Evolutionary conservation across 2,888 invertebrate species (phyloP).

Genomic region (Campoletis raptor): DNA sequence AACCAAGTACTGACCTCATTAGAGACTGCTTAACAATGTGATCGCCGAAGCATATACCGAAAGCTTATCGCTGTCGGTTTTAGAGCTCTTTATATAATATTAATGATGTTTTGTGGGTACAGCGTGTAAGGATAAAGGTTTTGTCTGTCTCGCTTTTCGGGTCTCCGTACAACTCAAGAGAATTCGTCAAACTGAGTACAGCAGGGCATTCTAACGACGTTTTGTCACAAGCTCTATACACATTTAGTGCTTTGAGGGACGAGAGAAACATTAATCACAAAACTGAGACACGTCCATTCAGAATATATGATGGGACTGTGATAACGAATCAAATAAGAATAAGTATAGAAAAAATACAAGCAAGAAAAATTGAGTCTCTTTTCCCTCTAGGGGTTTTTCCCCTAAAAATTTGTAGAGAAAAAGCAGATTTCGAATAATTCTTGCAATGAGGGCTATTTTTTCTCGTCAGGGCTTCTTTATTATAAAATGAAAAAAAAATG

Average conservation of each 20-base stretch:
- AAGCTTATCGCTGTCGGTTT: neutral
- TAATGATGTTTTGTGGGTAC: constrained; percentile 3
- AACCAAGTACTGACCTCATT: too few relatives aligned
- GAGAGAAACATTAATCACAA: neutral
- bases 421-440: neutral
- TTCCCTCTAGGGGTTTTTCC: neutral
- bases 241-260: neutral
- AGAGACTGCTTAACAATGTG: too few relatives aligned
- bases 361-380: neutral
- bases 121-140: constrained; percentile 3
- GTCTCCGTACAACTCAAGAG: neutral
- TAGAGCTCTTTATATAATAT: constrained; percentile 18
- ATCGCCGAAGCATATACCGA: too few relatives aligned
- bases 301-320: neutral
- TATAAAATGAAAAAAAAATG: too few relatives aligned
- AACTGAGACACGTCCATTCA: neutral
- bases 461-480: too few relatives aligned
- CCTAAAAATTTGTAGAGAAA: neutral
- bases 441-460: neutral
- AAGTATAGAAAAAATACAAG: neutral
- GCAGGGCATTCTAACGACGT: constrained; percentile 5
- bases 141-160: neutral
- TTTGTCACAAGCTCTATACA: constrained; percentile 25
- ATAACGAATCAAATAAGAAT: neutral
- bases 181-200: neutral